These are phyloP conservation scores for Xestia c-nigrum DNA, from an alignment of 2,888 invertebrate genomes.

Conservation along the genomic window DNA sequence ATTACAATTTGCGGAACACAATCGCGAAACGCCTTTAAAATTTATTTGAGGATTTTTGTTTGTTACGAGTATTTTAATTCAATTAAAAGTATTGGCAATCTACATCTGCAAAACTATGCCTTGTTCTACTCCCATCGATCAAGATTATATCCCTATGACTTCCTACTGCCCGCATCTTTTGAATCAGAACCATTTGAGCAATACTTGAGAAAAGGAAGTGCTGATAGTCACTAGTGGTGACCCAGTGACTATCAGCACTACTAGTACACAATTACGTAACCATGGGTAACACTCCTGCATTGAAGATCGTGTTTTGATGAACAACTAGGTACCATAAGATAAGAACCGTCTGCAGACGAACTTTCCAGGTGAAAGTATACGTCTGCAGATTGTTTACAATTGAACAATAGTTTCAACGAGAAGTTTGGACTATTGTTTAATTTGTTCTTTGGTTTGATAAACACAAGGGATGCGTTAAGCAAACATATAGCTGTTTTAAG, in stretches of 20 bases:
- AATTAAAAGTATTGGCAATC: conserved; percentile 5
- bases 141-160: neutral
- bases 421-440: no score
- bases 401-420: conserved; percentile 7
- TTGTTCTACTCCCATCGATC: neutral
- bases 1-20: conserved; percentile 20
- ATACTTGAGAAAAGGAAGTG: neutral
- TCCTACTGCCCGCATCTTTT: conserved; percentile 12
- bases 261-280: neutral
- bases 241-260: no score
- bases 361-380: conserved; percentile 1
- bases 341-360: neutral
- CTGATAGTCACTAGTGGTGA: neutral
- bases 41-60: conserved; percentile 33
- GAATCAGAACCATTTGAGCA: conserved; percentile 10
- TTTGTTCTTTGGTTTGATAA: neutral
- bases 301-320: neutral
- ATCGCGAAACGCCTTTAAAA: conserved; percentile 27
- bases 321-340: neutral
- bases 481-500: conserved; percentile 19
- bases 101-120: neutral
- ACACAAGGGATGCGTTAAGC: neutral
- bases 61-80: conserved; percentile 13
- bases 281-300: neutral
- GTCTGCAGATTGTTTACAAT: neutral